These are phyloP conservation scores for Actinia equina DNA, from an alignment of 64 coral and sea anemone species.

Conservation along the genomic window DNA sequence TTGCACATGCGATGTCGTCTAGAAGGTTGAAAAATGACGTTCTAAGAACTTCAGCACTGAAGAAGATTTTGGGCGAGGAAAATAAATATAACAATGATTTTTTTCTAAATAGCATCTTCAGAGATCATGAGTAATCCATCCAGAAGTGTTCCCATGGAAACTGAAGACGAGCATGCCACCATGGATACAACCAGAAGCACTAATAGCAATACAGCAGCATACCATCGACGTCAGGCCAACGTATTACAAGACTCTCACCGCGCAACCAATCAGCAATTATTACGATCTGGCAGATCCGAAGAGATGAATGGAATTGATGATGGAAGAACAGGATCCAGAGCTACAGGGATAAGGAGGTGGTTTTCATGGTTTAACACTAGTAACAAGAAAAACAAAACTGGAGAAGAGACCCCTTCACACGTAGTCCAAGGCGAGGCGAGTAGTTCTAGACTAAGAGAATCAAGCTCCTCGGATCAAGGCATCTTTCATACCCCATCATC, in stretches of 20 bases:
- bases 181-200: not conserved
- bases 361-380: not conserved
- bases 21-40: too few species aligned
- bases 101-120: not conserved
- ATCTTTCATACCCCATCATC: not conserved
- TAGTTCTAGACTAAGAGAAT: not conserved
- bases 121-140: not conserved
- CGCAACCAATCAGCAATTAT: not conserved
- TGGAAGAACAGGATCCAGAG: not conserved
- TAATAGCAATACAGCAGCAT: not conserved
- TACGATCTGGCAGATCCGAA: not conserved
- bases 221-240: not conserved
- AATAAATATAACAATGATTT: not conserved
- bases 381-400: not conserved
- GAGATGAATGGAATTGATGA: not conserved
- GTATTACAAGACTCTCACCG: not conserved
- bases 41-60: too few species aligned
- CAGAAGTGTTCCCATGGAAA: slow-evolving; percentile 1
- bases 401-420: not conserved
- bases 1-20: too few species aligned
- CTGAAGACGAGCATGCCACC: not conserved
- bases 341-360: not conserved
- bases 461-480: not conserved
- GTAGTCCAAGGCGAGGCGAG: not conserved
- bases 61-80: too few species aligned